Base-by-base conservation (phyloP, 2,797 vertebrate species). In the Megaceryle alcyon region DNA sequence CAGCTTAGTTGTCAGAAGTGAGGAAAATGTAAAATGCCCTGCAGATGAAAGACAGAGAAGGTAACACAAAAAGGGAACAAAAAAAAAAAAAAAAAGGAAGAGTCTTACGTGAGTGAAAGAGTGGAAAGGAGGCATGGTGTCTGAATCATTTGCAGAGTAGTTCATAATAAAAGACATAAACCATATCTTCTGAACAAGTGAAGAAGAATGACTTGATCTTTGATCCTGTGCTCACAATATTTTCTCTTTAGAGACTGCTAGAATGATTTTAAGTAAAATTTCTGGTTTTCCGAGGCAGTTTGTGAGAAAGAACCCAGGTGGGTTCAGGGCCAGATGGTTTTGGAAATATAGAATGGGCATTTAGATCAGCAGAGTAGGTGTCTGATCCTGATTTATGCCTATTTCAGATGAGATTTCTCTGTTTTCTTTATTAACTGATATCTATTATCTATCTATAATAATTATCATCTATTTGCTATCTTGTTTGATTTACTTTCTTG, bases 11-110 rank as follows among this genome's bases (percentile, higher is more conserved):
- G 35, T 69, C 60, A 84, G 23, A 73, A 71, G 16, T 28, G n/a
- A 70, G 35, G 37, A 63, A 91, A 86, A 82, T 7, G 16, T n/a
- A 81, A 86, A 96, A 68, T 79, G 61, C 21, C 69, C 31, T 44
- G 21, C 41, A 76, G 78, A 77, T 39, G 48, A 84, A 80, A 88
- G 68, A 69, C n/a, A 71, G 23, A 86, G 65, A 78, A 71, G 25
- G 3, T 15, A 54, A 60, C 22, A 51, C 1, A 35, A 59, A 88
- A 54, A 75, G 3, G 18, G 4, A 56, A 75, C 3, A 26, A 29
- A 23, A 49, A 23, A 37, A 17, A 41, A 41, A 0, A 3, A 25
- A 59, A 37, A 17, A 41, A 0, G 3, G 22, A 59, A 37, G 1
- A 0, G 0, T 64, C 14, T 88, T 35, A n/a, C n/a, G 10, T 49